phyloP scores from a whole-genome alignment of 2,797 vertebrate genomes.

The Typhlichthys eigenmanni region DNA sequence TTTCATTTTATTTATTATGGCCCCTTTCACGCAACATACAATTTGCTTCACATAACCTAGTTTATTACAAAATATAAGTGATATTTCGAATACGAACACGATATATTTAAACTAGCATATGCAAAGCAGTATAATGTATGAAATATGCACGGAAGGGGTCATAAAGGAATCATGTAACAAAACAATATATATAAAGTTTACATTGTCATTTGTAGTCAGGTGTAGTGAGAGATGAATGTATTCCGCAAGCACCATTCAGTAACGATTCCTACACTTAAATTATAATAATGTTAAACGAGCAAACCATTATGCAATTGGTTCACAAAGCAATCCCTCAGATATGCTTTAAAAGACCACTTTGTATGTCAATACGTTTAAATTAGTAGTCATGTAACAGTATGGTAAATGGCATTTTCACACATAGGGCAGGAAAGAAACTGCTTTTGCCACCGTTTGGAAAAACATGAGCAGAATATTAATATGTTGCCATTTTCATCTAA shows the following conservation, averaged over 20 bases:
- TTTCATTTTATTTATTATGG: too few species aligned
- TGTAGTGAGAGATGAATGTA: too few species aligned
- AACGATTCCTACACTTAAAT: conserved; percentile 10
- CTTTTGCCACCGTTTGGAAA: conserved; percentile 7
- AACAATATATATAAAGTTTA: too few species aligned
- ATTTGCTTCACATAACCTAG: too few species aligned
- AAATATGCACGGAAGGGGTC: too few species aligned
- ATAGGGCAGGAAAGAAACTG: conserved; percentile 2
- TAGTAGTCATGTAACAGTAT: conserved; percentile 13
- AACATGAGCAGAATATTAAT: background rate
- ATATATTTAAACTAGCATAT: too few species aligned
- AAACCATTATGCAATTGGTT: conserved; percentile 18
- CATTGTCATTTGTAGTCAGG: too few species aligned
- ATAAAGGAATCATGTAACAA: too few species aligned
- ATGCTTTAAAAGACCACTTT: conserved; percentile 18
- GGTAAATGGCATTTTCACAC: conserved; percentile 15
- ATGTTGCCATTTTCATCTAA: conserved; percentile 7
- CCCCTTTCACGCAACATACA: too few species aligned
- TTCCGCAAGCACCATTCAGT: conserved; percentile 11
- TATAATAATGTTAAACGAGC: conserved; percentile 21
- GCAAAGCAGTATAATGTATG: too few species aligned
- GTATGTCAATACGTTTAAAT: conserved; percentile 15
- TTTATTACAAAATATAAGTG: too few species aligned
- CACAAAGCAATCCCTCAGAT: conserved; percentile 1
- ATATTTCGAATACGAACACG: too few species aligned